Percentiles rank a stretch among this genome's conserved stretches.
These are phyloP conservation scores for Phymorhynchus buccinoides DNA, from an alignment of 1,140 invertebrate genomes.

Conservation along the genomic window DNA sequence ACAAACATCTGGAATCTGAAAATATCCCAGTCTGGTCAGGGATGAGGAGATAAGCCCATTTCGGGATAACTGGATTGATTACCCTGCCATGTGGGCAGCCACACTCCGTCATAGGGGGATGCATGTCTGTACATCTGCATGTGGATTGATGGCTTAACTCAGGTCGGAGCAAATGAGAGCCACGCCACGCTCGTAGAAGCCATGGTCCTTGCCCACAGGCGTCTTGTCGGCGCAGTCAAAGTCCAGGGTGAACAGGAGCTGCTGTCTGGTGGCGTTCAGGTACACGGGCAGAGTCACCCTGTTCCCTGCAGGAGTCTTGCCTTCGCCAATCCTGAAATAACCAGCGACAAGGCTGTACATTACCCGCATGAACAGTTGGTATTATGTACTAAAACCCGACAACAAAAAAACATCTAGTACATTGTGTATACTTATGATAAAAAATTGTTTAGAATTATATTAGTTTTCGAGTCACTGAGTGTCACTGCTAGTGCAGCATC, in stretches of 20 bases:
- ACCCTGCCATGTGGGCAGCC: no score
- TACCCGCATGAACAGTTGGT: no score
- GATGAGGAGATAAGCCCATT: not conserved
- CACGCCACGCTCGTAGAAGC: constrained; percentile 95
- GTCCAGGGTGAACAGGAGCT: constrained; percentile 95
- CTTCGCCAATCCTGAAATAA: constrained; percentile 54
- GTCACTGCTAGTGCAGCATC: no score
- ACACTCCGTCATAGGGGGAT: no score
- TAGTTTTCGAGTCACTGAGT: no score
- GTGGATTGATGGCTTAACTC: constrained; percentile 55
- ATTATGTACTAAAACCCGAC: no score
- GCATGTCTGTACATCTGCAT: not conserved
- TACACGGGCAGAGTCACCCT: constrained; percentile 95
- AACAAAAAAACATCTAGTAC: not conserved
- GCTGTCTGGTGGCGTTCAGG: constrained; percentile 94
- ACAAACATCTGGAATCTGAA: not conserved
- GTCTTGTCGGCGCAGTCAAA: constrained; percentile 84
- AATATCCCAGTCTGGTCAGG: not conserved
- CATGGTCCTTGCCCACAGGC: constrained; percentile 85
- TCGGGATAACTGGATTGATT: not conserved
- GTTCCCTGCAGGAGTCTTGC: constrained; percentile 49
- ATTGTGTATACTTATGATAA: not conserved
- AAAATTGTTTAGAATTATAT: no score
- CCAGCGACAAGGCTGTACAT: constrained; percentile 21
- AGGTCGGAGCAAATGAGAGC: constrained; percentile 77